Evolutionary conservation across 2,113 vertebrate genomes (phyloP), one percentile per base, ranked within the genome.

Genomic region (Brachirus orientalis): DNA sequence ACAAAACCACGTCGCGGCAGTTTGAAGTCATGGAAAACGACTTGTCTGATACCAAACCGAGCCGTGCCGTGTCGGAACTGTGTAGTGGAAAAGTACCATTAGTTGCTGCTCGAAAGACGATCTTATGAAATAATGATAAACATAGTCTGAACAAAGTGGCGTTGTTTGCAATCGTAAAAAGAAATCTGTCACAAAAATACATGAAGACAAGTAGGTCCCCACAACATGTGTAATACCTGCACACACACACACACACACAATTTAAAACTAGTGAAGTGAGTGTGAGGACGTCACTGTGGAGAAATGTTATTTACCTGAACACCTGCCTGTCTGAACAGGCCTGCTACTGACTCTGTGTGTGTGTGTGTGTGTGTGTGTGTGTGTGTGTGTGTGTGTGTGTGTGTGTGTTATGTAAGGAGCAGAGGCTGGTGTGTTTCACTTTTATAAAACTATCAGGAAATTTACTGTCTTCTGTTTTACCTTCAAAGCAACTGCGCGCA

Each of bases 301-400:
- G 3, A 68, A 69, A 61, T 47, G 33, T 45, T 70, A 11, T 74
- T 66, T 65, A 64, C 64, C 74, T 65, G 44, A 60, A 69, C 65
- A 68, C 48, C 59, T 60, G 48, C 62, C 58, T 66, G 72, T 56
- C 61, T 20, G 14, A 13, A 55, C 82, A 71, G 28, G 78, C 43
- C 43, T n/a, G 54, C 1, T 14, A 9, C 18, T 33, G 14, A 10
- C 35, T 59, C 54, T 22, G 60, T 38, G 12, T n/a, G 10, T 17
- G 36, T 48, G 36, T 72, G 69, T 48, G 4, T 36, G 37, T 35
- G 66, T 28, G 12, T 35, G 37, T 8, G 46, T 52, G 38, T 41
- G 38, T 36, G 20, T 35, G 55, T 18, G 9, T 35, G 45, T 10
- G 46, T 52, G 38, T 41, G 40, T 19, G 61, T 35, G 18, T 62